These are phyloP conservation scores for Busseola fusca DNA, from an alignment of 2,888 invertebrate genomes.

Conservation along the genomic window DNA sequence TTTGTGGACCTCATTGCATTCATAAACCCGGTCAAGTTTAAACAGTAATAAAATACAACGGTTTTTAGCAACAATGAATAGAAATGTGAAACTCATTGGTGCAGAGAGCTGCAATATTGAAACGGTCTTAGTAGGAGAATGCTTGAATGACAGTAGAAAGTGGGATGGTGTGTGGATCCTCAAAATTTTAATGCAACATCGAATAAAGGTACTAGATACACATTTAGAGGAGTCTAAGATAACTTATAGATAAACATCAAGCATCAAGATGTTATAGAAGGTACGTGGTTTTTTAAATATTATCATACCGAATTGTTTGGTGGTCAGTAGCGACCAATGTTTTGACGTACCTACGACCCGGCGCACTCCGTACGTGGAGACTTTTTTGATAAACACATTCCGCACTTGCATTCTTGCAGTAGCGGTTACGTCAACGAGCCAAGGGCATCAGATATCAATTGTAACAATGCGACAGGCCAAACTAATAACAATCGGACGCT, in stretches of 20 bases:
- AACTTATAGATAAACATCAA: not conserved
- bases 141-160: slow-evolving; percentile 9
- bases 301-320: slow-evolving; percentile 62
- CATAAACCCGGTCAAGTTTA: slow-evolving; percentile 36
- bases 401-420: slow-evolving; percentile 69
- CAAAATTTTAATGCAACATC: not conserved
- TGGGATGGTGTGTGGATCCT: slow-evolving; percentile 4
- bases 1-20: slow-evolving; percentile 32
- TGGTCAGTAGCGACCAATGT: slow-evolving; percentile 66
- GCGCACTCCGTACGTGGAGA: slow-evolving; percentile 41
- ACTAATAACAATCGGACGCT: slow-evolving; percentile 55
- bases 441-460: slow-evolving; percentile 68
- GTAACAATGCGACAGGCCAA: slow-evolving; percentile 44
- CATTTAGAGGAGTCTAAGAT: not conserved
- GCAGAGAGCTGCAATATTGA: slow-evolving; percentile 28
- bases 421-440: slow-evolving; percentile 67
- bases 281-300: slow-evolving; percentile 64
- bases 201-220: not conserved
- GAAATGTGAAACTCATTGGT: slow-evolving; percentile 38
- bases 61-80: slow-evolving; percentile 38
- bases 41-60: slow-evolving; percentile 45
- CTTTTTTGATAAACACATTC: slow-evolving; percentile 75
- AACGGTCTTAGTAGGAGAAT: slow-evolving; percentile 25
- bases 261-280: not conserved
- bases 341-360: slow-evolving; percentile 40